phyloP scores from a whole-genome alignment of 2,113 vertebrate genomes.

The Burhinus bistriatus region DNA sequence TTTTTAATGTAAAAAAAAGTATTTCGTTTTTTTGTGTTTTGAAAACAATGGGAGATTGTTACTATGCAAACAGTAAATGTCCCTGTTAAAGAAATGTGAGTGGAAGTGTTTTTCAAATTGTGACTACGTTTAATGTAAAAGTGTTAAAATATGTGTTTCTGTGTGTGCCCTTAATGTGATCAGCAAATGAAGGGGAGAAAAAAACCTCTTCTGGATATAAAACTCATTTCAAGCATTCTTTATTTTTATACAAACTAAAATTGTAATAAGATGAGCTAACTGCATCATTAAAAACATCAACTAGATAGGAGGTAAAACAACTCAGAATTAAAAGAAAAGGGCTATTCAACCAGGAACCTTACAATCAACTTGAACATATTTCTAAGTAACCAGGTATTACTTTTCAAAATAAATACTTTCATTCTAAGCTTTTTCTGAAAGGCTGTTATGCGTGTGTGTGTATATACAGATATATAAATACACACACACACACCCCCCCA shows the following conservation, averaged over 20 bases:
- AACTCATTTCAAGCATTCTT: neutral
- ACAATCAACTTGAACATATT: neutral
- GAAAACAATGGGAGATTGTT: neutral
- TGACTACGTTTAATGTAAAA: neutral
- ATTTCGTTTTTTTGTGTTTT: neutral
- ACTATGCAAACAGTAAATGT: neutral
- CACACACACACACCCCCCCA: neutral
- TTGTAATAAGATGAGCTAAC: neutral
- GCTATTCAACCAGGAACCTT: neutral
- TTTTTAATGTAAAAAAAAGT: neutral
- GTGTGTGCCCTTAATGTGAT: neutral
- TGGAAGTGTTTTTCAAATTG: neutral
- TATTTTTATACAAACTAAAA: neutral
- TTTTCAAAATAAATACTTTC: neutral
- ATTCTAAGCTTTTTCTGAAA: constrained; percentile 19
- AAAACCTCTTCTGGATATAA: neutral
- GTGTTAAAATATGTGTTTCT: neutral
- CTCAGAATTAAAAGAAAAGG: neutral
- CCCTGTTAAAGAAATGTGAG: neutral
- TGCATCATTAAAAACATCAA: neutral
- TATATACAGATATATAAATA: neutral
- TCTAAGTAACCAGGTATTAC: neutral
- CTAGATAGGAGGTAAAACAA: neutral
- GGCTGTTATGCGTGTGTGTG: neutral
- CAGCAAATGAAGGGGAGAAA: neutral